Evolutionary conservation across 2,797 vertebrate genomes (phyloP), one percentile per base, ranked within the genome.

Genomic region (Fistularia commersonii): DNA sequence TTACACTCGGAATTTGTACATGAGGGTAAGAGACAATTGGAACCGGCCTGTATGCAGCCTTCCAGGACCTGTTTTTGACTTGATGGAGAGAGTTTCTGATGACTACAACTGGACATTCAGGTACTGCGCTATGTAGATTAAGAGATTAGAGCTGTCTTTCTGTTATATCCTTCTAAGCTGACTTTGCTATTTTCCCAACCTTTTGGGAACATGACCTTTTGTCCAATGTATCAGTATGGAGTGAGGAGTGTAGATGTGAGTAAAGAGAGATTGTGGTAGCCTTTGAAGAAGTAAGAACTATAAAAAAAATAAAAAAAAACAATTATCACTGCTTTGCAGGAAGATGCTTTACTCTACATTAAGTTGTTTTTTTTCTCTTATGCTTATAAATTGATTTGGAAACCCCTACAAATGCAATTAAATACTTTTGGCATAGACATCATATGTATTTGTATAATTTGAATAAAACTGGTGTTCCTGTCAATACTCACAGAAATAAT

Each of bases 91-190:
- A 0, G 87, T 97, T 35, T 90, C 95, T 2, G 93, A 98, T 48
- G 95, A 98, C 84, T 93, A 93, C 83, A 98, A 98, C 89, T 97
- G 94, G 96, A 95, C 95, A 0, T 98, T 97, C 83, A 93, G 94
- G 96, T 98, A 83, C 41, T 50, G 13, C 41, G 34, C 57, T 32
- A 6, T 55, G 23, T 23, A 23, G 23, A 23, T 8, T 45, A 12
- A 49, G 6, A 42, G 6, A 46, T 7, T 5, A 38, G 8, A 1
- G 34, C 10, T 11, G 11, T n/a, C 46, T 15, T 7, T 23, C 46
- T 8, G 14, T 48, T 11, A 48, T 8, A 2, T 13, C 32, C 11
- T 11, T 8, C 12, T 3, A 35, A 14, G 12, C 32, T 32, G 8
- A 13, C 12, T 9, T 32, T 13, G 8, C 23, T 11, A n/a, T 45